phyloP scores from a whole-genome alignment of 1,140 invertebrate species.

The Brachionus rubens region DNA sequence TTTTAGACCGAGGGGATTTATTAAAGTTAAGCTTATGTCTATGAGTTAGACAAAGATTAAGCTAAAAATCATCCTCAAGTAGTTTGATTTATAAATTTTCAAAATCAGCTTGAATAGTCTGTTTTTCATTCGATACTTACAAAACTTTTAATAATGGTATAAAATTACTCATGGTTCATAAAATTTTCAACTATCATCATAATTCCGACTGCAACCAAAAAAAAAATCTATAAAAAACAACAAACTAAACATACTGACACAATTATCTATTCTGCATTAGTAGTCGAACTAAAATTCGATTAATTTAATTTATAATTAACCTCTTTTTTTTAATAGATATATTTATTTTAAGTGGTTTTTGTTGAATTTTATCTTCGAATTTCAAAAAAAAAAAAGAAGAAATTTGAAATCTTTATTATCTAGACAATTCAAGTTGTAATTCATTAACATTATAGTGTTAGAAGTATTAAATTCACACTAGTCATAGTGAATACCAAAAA shows the following conservation, averaged over 20 bases:
- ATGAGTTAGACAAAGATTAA: no score
- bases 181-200: conserved; percentile 16
- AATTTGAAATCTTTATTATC: no score
- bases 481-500: not conserved
- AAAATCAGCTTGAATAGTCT: conserved; percentile 9
- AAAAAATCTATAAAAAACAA: no score
- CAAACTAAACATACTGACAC: conserved; percentile 15
- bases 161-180: conserved; percentile 37
- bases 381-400: conserved; percentile 23
- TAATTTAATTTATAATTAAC: conserved; percentile 42
- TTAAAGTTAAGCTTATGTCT: no score
- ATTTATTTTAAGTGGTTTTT: conserved; percentile 34
- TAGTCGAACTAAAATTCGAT: conserved; percentile 28
- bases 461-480: no score
- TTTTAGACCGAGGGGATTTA: no score
- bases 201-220: conserved; percentile 25
- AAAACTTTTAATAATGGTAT: not conserved
- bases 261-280: conserved; percentile 4
- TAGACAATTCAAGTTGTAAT: not conserved
- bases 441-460: conserved; percentile 13
- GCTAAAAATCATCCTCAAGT: no score
- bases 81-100: no score
- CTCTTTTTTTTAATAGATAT: not conserved
- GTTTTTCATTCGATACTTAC: not conserved
- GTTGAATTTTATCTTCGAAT: conserved; percentile 9